phyloP scores from a whole-genome alignment of 1,140 invertebrate genomes.

The Araneus ventricosus region DNA sequence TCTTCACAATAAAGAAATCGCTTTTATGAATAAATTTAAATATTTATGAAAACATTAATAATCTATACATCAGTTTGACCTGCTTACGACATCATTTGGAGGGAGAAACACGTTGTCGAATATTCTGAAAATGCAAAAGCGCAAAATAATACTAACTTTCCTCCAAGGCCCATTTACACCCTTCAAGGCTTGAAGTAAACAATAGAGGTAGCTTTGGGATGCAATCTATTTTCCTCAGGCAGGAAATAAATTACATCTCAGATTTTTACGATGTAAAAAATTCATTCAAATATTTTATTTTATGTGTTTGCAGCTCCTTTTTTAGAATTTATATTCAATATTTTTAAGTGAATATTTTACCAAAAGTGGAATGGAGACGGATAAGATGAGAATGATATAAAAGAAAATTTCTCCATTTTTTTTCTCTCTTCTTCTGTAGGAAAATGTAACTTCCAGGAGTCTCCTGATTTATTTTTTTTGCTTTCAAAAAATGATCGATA shows the following conservation, averaged over 20 bases:
- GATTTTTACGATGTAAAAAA: background rate
- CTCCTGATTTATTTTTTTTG: background rate
- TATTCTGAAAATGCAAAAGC: background rate
- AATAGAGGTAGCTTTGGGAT: background rate
- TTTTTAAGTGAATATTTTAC: constrained; percentile 11
- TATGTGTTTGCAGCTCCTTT: background rate
- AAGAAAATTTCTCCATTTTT: background rate
- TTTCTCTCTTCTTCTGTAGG: background rate
- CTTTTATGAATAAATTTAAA: no score
- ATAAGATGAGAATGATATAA: background rate
- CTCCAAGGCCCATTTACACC: background rate
- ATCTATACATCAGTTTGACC: no score
- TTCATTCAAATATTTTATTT: background rate
- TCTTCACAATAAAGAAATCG: no score
- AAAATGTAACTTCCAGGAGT: background rate
- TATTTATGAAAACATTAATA: no score
- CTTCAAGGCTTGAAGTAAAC: background rate
- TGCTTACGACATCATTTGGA: no score
- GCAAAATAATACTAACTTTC: background rate
- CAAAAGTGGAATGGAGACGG: background rate
- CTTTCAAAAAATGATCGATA: constrained; percentile 16
- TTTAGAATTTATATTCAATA: background rate
- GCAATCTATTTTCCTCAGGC: background rate
- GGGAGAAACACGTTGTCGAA: background rate
- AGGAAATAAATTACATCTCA: background rate